phyloP scores from a whole-genome alignment of 2,888 invertebrate species.

The Panopea generosa region DNA sequence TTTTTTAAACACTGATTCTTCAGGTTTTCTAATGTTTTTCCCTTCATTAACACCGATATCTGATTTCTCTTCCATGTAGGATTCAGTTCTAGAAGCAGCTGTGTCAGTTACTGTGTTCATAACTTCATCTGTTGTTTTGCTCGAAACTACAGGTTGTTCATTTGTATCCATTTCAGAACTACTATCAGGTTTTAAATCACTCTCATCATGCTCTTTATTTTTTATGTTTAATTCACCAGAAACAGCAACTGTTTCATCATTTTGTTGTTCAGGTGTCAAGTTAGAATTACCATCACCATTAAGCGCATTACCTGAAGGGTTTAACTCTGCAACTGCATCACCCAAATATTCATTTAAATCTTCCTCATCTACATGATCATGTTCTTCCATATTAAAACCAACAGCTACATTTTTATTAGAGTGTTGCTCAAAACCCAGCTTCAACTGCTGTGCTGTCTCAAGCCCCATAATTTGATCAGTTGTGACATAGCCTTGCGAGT shows the following conservation, averaged over 20 bases:
- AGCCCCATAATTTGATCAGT: too few species aligned
- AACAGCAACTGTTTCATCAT: background rate
- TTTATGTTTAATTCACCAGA: background rate
- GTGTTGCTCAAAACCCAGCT: background rate
- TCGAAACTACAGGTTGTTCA: too few species aligned
- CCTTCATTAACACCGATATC: background rate
- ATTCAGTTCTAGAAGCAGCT: too few species aligned
- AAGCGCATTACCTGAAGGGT: background rate
- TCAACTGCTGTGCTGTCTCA: too few species aligned
- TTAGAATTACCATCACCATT: constrained; percentile 2
- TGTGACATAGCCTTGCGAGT: too few species aligned
- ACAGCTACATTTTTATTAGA: constrained; percentile 41
- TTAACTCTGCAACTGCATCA: constrained; percentile 22
- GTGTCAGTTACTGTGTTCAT: background rate
- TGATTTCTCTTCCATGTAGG: background rate
- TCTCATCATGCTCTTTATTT: background rate
- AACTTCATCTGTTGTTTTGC: background rate
- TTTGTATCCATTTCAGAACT: too few species aligned
- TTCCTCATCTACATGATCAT: constrained; percentile 63
- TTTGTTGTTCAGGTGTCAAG: constrained; percentile 6
- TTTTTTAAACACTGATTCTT: background rate
- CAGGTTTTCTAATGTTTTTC: background rate
- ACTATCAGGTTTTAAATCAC: background rate
- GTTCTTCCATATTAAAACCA: constrained; percentile 50
- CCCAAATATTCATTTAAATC: constrained; percentile 72